These are phyloP conservation scores for Procambarus virginalis DNA, from an alignment of 1,140 invertebrate genomes.

Conservation along the genomic window DNA sequence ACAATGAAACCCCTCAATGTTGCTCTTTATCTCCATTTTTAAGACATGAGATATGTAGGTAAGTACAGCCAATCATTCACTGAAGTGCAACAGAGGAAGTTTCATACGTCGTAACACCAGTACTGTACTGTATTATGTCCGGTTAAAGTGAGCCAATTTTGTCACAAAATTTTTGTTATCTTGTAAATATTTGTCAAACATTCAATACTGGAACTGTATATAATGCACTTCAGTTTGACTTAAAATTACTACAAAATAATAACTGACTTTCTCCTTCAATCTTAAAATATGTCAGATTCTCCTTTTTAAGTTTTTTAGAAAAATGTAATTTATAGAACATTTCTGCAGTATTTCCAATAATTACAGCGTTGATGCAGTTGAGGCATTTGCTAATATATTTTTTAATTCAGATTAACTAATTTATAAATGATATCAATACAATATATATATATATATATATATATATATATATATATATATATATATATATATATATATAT, in stretches of 20 bases:
- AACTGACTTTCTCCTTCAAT: neutral
- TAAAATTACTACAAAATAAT: neutral
- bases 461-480: neutral
- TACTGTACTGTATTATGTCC: neutral
- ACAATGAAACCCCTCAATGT: neutral
- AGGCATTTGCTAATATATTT: neutral
- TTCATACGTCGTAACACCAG: neutral
- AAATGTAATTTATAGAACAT: no score
- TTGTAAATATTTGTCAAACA: neutral
- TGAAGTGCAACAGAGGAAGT: neutral
- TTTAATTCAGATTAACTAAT: no score
- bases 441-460: no score
- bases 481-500: no score
- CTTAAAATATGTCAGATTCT: neutral
- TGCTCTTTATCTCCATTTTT: neutral
- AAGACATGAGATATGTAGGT: neutral
- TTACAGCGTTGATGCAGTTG: neutral
- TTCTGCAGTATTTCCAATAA: neutral
- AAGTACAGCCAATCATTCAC: neutral
- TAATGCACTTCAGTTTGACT: neutral
- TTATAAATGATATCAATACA: neutral
- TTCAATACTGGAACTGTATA: neutral
- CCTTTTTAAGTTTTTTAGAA: neutral
- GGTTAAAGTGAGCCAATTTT: neutral
- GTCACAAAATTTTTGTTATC: neutral